Evolutionary conservation across 2,113 vertebrate genomes (phyloP), one percentile per base, ranked within the genome.

Genomic region (Dipodomys merriami): DNA sequence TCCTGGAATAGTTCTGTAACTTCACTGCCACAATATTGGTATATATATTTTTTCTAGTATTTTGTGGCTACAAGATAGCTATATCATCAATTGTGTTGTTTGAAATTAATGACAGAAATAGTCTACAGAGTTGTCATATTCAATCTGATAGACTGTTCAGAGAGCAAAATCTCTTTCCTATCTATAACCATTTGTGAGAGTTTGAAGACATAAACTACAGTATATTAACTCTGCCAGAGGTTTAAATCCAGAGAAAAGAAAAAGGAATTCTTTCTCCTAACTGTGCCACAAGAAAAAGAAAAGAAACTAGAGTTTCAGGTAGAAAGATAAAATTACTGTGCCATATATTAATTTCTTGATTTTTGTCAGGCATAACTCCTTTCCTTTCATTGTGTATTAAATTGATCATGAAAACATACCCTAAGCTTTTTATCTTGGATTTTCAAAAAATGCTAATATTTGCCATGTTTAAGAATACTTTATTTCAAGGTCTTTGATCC

Each of bases 91-190:
- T 76, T 86, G 22, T 25, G 11, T 72, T 68, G n/a, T 71, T 91
- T 62, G 44, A 90, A 73, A 90, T 83, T 92, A 86, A 83, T 86
- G 53, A 86, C 57, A 86, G 57, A 19, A 72, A 79, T 68, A 62
- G 57, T 6, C 18, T 72, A 30, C 0, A 73, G 60, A 16, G 79
- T 5, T 62, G 2, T 72, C 82, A 49, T 64, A 57, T 79, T 86
- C 90, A 22, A 57, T 13, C 71, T 65, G 33, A 89, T 81, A 73
- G 77, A 1, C 49, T 73, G 25, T 16, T 33, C 27, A 69, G 30
- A 86, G 35, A 87, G 60, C 7, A 87, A 90, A 86, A 69, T 87
- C 7, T 74, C 90, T 73, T 90, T 87, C 46, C 25, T 79, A 33
- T 68, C 27, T 79, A 49, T 60, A 78, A 49, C 27, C 25, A 3